phyloP scores from a whole-genome alignment of 2,797 vertebrate genomes.

The Alectoris magna region DNA sequence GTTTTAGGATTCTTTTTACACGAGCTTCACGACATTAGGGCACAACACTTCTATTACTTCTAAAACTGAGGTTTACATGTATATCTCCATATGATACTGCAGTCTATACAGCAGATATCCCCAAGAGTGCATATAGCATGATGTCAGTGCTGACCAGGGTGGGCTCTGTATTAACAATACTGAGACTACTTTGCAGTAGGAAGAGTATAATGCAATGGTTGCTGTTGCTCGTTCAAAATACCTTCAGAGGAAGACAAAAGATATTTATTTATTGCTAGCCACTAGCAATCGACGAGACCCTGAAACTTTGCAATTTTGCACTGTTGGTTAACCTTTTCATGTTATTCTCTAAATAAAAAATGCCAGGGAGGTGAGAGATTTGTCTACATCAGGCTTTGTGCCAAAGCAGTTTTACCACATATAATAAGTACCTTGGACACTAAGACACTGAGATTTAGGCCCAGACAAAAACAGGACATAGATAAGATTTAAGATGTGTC shows the following conservation, averaged over 20 bases:
- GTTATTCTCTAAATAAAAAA: background rate
- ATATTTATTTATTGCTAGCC: background rate
- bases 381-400: background rate
- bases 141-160: background rate
- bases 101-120: background rate
- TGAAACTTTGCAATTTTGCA: background rate
- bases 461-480: background rate
- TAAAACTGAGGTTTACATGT: background rate
- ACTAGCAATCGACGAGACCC: background rate
- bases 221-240: background rate
- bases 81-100: background rate
- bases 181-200: background rate
- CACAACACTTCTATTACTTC: background rate
- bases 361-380: background rate
- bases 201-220: background rate
- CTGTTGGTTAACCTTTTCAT: background rate
- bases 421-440: background rate
- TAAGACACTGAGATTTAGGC: background rate
- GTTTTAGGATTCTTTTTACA: background rate
- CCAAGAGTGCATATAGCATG: background rate
- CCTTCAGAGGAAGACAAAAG: background rate
- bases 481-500: background rate
- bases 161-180: rapidly evolving
- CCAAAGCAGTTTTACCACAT: background rate
- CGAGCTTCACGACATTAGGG: background rate